Evolutionary conservation across 2,113 vertebrate species (phyloP).

Genomic region (Cromileptes altivelis): DNA sequence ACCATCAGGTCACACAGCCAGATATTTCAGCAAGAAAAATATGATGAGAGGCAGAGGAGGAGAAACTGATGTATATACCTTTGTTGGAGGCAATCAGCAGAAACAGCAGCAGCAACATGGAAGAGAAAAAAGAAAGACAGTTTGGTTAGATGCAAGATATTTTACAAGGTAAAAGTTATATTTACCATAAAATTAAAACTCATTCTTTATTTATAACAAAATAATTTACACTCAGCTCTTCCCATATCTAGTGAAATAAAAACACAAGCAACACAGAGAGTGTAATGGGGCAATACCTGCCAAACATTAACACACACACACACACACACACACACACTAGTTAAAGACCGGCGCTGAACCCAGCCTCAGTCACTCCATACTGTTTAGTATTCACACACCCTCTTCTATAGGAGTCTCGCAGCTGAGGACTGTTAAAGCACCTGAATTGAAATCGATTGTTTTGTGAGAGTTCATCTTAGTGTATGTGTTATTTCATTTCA

Average conservation of each 20-base stretch:
- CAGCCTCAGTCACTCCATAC: not conserved
- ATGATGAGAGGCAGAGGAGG: not conserved
- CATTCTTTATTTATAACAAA: not conserved
- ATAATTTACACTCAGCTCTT: not conserved
- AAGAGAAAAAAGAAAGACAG: conserved; percentile 59
- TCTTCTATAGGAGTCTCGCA: not conserved
- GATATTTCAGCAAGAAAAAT: not conserved
- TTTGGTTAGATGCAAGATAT: conserved; percentile 19
- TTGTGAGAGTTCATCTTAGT: not conserved
- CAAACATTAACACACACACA: not conserved
- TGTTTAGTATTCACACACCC: conserved; percentile 6
- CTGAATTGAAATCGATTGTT: not conserved
- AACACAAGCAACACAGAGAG: not conserved
- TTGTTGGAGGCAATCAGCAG: conserved; percentile 28
- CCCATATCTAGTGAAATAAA: no score
- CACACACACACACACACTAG: not conserved
- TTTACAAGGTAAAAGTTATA: not conserved
- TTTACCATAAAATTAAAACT: not conserved
- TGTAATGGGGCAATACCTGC: not conserved
- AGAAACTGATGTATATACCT: conserved; percentile 70
- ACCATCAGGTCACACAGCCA: not conserved
- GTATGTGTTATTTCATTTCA: not conserved
- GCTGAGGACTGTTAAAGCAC: not conserved
- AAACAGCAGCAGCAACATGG: conserved; percentile 70
- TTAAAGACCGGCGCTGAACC: not conserved